phyloP scores from a whole-genome alignment of 2,113 vertebrate genomes.

The Loxodonta africana region DNA sequence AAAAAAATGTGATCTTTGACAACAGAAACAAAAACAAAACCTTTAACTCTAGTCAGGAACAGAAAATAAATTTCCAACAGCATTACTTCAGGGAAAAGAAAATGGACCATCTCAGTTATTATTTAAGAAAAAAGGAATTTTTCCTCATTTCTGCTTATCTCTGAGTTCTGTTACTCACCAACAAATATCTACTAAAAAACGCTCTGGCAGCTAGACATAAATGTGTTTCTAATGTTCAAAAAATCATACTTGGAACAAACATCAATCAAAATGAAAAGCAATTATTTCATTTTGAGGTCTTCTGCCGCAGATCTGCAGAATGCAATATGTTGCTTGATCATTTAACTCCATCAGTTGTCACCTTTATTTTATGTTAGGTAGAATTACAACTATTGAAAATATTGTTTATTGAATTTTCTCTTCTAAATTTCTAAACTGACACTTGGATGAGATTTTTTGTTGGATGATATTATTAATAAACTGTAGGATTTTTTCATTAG shows the following conservation, averaged over 20 bases:
- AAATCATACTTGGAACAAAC: not conserved
- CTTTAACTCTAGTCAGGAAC: not conserved
- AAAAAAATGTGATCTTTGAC: not conserved
- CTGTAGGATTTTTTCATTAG: no score
- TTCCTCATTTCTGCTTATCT: not conserved
- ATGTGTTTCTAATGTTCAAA: not conserved
- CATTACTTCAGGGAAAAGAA: not conserved
- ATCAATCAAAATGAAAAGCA: not conserved
- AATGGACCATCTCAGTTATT: not conserved
- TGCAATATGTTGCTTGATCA: not conserved
- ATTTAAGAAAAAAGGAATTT: not conserved
- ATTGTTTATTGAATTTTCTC: no score
- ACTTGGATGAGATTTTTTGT: no score
- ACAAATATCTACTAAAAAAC: not conserved
- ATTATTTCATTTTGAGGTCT: not conserved
- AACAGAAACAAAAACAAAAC: not conserved
- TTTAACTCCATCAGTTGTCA: not conserved
- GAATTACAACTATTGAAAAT: not conserved
- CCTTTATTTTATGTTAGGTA: not conserved
- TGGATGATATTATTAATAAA: no score
- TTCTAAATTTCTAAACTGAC: no score
- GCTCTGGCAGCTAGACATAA: not conserved
- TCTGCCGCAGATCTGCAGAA: no score
- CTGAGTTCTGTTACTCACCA: not conserved
- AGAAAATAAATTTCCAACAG: not conserved